These are phyloP conservation scores for Armadillidium nasatum DNA, from an alignment of 1,140 invertebrate genomes.

Conservation along the genomic window DNA sequence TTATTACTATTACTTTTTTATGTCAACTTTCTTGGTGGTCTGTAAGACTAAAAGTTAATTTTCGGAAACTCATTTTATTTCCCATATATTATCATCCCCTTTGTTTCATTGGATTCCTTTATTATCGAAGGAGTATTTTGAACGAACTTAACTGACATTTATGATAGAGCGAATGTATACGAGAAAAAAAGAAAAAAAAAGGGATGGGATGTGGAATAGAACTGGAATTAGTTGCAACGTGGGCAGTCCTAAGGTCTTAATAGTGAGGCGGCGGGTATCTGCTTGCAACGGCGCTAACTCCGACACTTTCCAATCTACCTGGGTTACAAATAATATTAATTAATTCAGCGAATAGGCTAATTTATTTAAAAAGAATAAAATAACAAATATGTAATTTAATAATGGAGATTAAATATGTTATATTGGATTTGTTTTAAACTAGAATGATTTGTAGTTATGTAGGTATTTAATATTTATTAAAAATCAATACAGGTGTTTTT, in stretches of 20 bases:
- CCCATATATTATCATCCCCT: slow-evolving; percentile 9
- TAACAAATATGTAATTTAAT: not conserved
- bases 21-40: slow-evolving; percentile 9
- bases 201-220: not conserved
- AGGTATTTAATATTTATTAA: too few species aligned
- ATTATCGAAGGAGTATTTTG: slow-evolving; percentile 1
- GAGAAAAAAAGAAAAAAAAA: not conserved
- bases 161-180: not conserved
- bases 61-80: slow-evolving; percentile 8
- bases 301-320: not conserved
- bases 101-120: slow-evolving; percentile 6
- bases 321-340: slow-evolving; percentile 9
- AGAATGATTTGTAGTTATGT: not conserved
- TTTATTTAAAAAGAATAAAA: slow-evolving; percentile 1
- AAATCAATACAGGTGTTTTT: too few species aligned
- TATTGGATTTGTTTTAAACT: too few species aligned
- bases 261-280: not conserved
- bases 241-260: not conserved
- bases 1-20: not conserved
- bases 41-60: not conserved
- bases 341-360: not conserved
- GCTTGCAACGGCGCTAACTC: not conserved
- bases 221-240: not conserved
- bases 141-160: not conserved
- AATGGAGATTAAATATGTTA: not conserved